Evolutionary conservation across 2,888 invertebrate genomes (phyloP).

Genomic region (Phlogophora meticulosa): DNA sequence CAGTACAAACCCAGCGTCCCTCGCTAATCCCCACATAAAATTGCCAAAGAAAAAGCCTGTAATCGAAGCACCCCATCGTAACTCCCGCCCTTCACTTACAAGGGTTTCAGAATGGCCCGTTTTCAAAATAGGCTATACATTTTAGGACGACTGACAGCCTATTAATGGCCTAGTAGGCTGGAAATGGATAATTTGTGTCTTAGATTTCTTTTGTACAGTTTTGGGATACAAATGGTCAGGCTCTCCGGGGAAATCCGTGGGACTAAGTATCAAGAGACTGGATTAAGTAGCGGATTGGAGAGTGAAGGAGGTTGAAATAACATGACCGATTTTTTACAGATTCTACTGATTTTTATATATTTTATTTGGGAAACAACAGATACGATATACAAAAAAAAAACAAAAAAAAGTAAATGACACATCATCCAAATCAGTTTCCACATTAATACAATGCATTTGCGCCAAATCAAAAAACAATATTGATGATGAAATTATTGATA

Average conservation of each 20-base stretch:
- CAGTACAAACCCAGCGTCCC: conserved; percentile 44
- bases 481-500: too few species aligned
- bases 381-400: too few species aligned
- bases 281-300: conserved; percentile 30
- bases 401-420: too few species aligned
- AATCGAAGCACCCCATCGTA: conserved; percentile 76
- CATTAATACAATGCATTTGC: too few species aligned
- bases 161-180: conserved; percentile 57
- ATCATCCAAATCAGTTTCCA: too few species aligned
- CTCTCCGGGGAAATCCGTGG: conserved; percentile 19
- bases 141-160: conserved; percentile 58
- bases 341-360: too few species aligned
- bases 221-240: conserved; percentile 26
- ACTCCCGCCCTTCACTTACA: conserved; percentile 75
- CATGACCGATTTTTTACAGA: background rate
- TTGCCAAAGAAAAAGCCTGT: conserved; percentile 72
- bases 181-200: conserved; percentile 42
- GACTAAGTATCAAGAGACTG: background rate
- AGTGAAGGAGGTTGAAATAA: conserved; percentile 1
- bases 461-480: too few species aligned
- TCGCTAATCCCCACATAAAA: conserved; percentile 75
- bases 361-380: too few species aligned
- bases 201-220: conserved; percentile 35
- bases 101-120: conserved; percentile 68
- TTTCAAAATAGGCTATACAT: conserved; percentile 65